Conservation (phyloP, 2,888 invertebrate genomes). For the Plebejus anna region DNA sequence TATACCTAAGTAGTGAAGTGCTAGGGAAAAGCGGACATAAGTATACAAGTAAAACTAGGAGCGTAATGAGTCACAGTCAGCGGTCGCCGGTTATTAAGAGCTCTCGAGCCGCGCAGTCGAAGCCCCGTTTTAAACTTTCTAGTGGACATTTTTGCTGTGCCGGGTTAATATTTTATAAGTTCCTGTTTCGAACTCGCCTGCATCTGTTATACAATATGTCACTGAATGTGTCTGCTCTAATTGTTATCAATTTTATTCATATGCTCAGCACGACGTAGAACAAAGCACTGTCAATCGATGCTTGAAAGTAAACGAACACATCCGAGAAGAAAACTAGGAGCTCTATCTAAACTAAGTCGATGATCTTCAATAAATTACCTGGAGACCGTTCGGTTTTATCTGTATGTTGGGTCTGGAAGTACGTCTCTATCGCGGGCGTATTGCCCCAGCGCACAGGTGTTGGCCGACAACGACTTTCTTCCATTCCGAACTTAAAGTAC, state of each 20-base stretch:
- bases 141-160: slow-evolving; percentile 9
- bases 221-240: neutral
- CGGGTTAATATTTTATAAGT: neutral
- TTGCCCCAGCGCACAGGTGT: slow-evolving; percentile 68
- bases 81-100: slow-evolving; percentile 17
- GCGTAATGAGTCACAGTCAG: neutral
- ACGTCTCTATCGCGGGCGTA: slow-evolving; percentile 64
- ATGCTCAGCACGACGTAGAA: neutral
- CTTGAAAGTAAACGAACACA: neutral
- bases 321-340: neutral
- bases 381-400: slow-evolving; percentile 55
- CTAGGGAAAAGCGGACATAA: slow-evolving; percentile 7
- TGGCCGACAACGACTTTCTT: slow-evolving; percentile 65
- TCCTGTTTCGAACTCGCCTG: neutral
- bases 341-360: slow-evolving; percentile 30
- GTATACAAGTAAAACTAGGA: slow-evolving; percentile 7
- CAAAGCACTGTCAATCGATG: neutral
- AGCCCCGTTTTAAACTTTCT: slow-evolving; percentile 9
- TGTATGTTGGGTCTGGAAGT: slow-evolving; percentile 50
- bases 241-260: neutral
- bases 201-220: neutral
- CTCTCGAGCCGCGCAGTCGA: slow-evolving; percentile 4
- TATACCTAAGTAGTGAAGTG: neutral
- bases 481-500: slow-evolving; percentile 69
- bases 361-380: slow-evolving; percentile 36